Evolutionary conservation across 23 tunicate genomes (phyloP).

Genomic region (Oikopleura dioica): DNA sequence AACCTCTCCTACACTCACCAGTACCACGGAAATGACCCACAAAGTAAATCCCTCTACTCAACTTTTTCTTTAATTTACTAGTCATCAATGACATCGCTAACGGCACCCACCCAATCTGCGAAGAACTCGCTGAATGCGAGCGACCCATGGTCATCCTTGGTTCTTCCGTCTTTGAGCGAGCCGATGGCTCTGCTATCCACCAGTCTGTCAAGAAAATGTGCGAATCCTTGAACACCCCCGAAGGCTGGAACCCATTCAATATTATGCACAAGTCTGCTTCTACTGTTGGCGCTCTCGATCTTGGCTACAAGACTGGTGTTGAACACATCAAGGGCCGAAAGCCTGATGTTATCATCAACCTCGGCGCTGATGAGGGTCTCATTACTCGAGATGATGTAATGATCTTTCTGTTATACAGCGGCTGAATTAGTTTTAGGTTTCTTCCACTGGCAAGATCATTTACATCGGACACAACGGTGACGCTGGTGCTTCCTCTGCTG

Average conservation of each 20-base stretch:
- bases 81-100: neutral
- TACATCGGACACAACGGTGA: conserved; percentile 69
- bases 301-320: conserved; percentile 85
- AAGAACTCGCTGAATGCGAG: neutral
- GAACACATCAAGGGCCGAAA: conserved; percentile 33
- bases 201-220: neutral
- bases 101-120: neutral
- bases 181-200: neutral
- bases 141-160: conserved; percentile 10
- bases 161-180: conserved; percentile 3
- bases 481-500: conserved; percentile 60
- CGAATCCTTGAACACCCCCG: neutral
- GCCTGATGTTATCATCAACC: conserved; percentile 35
- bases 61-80: neutral
- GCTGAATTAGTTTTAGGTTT: neutral
- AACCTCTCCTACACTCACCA: conserved; percentile 76
- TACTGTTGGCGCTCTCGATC: conserved; percentile 71
- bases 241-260: conserved; percentile 6
- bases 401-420: neutral
- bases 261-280: conserved; percentile 19
- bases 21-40: conserved; percentile 19
- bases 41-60: neutral
- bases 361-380: conserved; percentile 77
- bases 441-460: neutral
- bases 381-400: conserved; percentile 10